Percentiles rank a stretch among this genome's conserved stretches.
Conservation (phyloP, 2,797 vertebrate genomes). For the Amphiprion clarkii region DNA sequence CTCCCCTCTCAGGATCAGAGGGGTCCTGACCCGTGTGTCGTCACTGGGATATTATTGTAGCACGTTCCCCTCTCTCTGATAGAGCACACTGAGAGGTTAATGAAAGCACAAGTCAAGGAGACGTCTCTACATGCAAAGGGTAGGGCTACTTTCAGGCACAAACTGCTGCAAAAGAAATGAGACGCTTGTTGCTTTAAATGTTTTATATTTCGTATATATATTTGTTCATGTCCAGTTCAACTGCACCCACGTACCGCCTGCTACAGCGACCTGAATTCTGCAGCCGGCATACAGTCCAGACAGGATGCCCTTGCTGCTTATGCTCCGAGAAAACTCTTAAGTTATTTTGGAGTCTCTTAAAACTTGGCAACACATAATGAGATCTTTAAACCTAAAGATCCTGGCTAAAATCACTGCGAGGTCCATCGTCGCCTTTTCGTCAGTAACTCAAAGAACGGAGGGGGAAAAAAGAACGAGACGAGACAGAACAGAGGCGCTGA, state of each 20-base stretch:
- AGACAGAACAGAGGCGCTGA: constrained; percentile 20
- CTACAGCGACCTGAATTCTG: neutral
- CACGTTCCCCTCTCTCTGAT: constrained; percentile 61
- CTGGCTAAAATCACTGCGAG: constrained; percentile 4
- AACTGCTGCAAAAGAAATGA: neutral
- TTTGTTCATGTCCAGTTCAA: neutral
- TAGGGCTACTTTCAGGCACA: constrained; percentile 35
- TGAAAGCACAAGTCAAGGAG: constrained; percentile 76
- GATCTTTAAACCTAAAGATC: constrained; percentile 30
- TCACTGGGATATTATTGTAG: constrained; percentile 79
- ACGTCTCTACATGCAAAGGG: constrained; percentile 25
- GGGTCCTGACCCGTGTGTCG: constrained; percentile 81
- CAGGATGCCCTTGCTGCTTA: constrained; percentile 8
- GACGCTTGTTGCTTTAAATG: neutral
- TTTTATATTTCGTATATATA: no score
- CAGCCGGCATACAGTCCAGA: neutral
- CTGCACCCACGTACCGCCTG: neutral
- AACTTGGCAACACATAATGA: constrained; percentile 42
- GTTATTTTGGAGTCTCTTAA: constrained; percentile 39
- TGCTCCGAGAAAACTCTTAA: constrained; percentile 17
- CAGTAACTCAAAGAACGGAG: constrained; percentile 37
- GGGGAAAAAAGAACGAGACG: constrained; percentile 1
- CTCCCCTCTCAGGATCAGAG: constrained; percentile 80
- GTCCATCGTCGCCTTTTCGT: constrained; percentile 43
- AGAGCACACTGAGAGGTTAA: constrained; percentile 77